Conservation (phyloP, 2,113 vertebrate genomes). For the Dermatemys mawii region DNA sequence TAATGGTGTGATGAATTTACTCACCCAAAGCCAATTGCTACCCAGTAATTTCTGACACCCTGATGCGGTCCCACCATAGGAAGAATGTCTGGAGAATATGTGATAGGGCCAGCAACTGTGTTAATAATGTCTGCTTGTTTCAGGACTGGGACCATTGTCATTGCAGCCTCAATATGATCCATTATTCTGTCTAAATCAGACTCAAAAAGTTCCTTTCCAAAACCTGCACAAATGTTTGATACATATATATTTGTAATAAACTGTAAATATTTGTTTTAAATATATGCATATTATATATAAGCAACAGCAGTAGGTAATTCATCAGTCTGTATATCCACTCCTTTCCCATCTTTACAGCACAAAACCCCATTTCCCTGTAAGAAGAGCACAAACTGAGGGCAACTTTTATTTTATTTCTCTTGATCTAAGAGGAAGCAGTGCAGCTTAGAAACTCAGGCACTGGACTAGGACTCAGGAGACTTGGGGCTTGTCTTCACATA, state of each 20-base stretch:
- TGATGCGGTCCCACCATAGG: conserved; percentile 97
- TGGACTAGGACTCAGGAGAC: background rate
- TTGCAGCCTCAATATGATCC: conserved; percentile 92
- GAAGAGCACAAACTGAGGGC: conserved; percentile 19
- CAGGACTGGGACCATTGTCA: conserved; percentile 95
- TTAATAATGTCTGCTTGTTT: conserved; percentile 93
- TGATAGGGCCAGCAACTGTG: conserved; percentile 94
- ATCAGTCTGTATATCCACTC: background rate
- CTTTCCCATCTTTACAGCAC: accelerated
- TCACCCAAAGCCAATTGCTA: conserved; percentile 95
- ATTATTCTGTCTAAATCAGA: conserved; percentile 96
- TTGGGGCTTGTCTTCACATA: background rate
- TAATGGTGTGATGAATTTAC: conserved; percentile 34
- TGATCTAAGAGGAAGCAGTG: background rate
- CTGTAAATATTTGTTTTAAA: background rate
- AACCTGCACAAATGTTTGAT: conserved; percentile 80
- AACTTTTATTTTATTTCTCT: background rate
- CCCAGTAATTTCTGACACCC: conserved; percentile 94
- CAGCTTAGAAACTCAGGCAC: background rate
- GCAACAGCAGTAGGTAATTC: background rate
- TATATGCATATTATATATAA: background rate
- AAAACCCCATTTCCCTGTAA: background rate
- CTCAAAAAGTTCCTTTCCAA: conserved; percentile 98
- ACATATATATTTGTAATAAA: background rate
- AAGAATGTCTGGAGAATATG: conserved; percentile 95